Percentiles rank a stretch among this genome's conserved stretches.
Conservation (phyloP, 2,888 invertebrate species). For the Emmelina monodactyla region DNA sequence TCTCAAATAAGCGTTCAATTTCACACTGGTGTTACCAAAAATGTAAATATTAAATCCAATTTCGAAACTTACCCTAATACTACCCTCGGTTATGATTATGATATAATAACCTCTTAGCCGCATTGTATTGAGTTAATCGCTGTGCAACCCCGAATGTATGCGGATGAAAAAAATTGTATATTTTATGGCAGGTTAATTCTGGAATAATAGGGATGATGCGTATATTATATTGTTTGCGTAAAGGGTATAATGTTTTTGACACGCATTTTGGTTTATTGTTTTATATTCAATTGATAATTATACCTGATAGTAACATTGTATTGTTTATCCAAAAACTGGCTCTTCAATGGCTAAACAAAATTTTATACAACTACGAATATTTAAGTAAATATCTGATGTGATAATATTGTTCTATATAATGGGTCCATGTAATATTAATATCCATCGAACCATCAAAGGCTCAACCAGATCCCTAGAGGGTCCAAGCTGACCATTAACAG, state of each 20-base stretch:
- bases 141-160: constrained; percentile 43
- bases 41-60: constrained; percentile 66
- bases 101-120: constrained; percentile 52
- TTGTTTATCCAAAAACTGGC: no score
- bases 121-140: constrained; percentile 54
- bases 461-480: no score
- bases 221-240: constrained; percentile 59
- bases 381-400: no score
- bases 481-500: no score
- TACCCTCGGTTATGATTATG: constrained; percentile 53
- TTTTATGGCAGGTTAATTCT: constrained; percentile 65
- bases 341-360: no score
- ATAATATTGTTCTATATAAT: no score
- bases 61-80: constrained; percentile 41
- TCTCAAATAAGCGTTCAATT: constrained; percentile 58
- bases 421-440: no score
- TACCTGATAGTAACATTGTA: no score
- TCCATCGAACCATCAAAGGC: no score
- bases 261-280: constrained; percentile 29
- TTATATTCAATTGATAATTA: no score
- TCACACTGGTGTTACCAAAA: constrained; percentile 58
- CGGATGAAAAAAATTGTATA: constrained; percentile 51
- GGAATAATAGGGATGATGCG: constrained; percentile 61
- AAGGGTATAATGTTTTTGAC: constrained; percentile 60
- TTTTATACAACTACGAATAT: no score